Percentiles rank a stretch among this genome's conserved stretches.
phyloP scores from a whole-genome alignment of 2,888 invertebrate genomes.

The Mimumesa dahlbomi region DNA sequence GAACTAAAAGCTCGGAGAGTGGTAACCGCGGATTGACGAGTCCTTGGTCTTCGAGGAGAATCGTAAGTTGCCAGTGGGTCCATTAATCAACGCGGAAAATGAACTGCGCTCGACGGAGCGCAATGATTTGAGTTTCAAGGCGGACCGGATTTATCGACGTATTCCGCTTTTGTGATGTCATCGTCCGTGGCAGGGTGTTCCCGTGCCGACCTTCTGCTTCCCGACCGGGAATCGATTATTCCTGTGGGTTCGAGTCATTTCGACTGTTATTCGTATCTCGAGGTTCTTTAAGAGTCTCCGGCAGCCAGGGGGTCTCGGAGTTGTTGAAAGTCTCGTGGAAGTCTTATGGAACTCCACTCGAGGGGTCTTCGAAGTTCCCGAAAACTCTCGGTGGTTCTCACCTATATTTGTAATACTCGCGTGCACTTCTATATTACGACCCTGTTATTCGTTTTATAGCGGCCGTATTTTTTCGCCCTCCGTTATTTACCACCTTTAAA shows the following conservation, averaged over 20 bases:
- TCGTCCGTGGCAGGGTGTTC: not conserved
- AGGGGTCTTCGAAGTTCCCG: not conserved
- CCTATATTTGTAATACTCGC: no score
- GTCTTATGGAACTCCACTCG: no score
- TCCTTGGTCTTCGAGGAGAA: not conserved
- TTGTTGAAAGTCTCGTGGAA: not conserved
- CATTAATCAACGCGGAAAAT: conserved; percentile 32
- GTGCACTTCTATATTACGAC: no score
- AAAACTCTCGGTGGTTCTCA: no score
- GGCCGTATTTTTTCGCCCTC: no score
- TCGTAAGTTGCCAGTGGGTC: conserved; percentile 11
- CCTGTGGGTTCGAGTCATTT: not conserved
- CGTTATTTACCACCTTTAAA: no score
- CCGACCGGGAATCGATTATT: not conserved
- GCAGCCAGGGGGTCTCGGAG: no score
- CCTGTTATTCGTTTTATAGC: no score
- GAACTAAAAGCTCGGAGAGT: no score
- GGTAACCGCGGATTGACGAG: no score
- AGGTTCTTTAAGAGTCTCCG: no score
- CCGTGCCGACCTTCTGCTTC: not conserved
- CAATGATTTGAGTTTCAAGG: conserved; percentile 20
- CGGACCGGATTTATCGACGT: conserved; percentile 1
- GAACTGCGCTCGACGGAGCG: conserved; percentile 13
- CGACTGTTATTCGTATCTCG: not conserved
- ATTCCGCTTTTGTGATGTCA: not conserved